Percentiles rank a stretch among this genome's conserved stretches.
phyloP scores from a whole-genome alignment of 2,797 vertebrate species.

The Chelmon rostratus region DNA sequence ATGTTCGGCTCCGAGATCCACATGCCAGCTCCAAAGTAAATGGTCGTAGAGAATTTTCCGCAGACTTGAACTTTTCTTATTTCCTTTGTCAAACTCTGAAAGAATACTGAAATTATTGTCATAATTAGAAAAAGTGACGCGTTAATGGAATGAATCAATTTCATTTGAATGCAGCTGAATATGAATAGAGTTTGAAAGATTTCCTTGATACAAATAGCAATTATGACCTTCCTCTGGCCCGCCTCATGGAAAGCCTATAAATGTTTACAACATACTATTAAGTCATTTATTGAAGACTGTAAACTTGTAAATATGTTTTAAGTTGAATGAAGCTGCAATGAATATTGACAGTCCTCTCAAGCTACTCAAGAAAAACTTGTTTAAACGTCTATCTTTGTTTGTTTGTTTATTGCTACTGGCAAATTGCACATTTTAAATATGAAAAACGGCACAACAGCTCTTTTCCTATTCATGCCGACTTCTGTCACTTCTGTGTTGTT shows the following conservation, averaged over 20 bases:
- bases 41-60: neutral
- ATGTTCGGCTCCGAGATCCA: constrained; percentile 29
- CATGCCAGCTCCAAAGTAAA: constrained; percentile 8
- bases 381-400: constrained; percentile 26
- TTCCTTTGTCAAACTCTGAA: neutral
- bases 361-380: constrained; percentile 29
- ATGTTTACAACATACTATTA: constrained; percentile 56
- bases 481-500: constrained; percentile 34
- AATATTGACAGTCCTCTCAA: constrained; percentile 36
- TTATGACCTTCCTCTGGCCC: constrained; percentile 8
- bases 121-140: neutral
- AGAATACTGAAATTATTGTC: constrained; percentile 5
- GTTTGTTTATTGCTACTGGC: constrained; percentile 35
- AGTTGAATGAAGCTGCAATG: constrained; percentile 44
- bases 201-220: constrained; percentile 22
- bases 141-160: constrained; percentile 3
- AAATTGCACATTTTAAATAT: constrained; percentile 21
- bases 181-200: constrained; percentile 15
- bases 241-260: constrained; percentile 35
- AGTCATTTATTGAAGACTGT: constrained; percentile 56
- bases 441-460: constrained; percentile 6
- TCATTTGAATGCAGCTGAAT: constrained; percentile 10
- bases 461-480: constrained; percentile 29
- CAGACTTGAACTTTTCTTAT: constrained; percentile 4
- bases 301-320: constrained; percentile 52